phyloP scores from a whole-genome alignment of 2,113 vertebrate genomes.

The Oncorhynchus nerka region DNA sequence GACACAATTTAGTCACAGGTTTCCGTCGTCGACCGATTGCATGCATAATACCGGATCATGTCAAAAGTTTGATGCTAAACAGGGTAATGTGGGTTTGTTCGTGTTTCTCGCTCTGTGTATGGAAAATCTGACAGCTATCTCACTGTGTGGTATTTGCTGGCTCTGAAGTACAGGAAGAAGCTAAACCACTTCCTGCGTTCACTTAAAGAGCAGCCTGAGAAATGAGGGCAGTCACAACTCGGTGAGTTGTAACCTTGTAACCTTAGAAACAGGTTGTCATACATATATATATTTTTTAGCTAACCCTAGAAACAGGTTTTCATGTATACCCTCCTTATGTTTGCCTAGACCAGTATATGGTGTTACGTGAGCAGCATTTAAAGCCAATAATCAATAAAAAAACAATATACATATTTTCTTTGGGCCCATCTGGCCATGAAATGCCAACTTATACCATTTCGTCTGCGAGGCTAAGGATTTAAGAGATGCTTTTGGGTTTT shows the following conservation, averaged over 20 bases:
- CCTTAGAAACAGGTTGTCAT: constrained; percentile 47
- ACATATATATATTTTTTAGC: constrained; percentile 34
- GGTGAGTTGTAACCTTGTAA: constrained; percentile 30
- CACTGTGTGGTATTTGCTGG: constrained; percentile 33
- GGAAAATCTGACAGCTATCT: constrained; percentile 69
- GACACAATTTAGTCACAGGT: constrained; percentile 34
- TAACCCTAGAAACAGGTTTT: constrained; percentile 24
- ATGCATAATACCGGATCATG: constrained; percentile 49
- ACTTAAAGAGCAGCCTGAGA: constrained; percentile 25
- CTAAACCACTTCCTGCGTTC: constrained; percentile 69
- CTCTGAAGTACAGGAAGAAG: constrained; percentile 50
- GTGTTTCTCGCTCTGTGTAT: constrained; percentile 28
- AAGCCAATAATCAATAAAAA: no score
- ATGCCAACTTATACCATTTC: constrained; percentile 5
- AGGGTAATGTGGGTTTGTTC: constrained; percentile 37
- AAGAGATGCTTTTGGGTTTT: constrained; percentile 44
- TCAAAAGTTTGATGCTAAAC: constrained; percentile 49
- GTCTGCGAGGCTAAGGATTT: constrained; percentile 31
- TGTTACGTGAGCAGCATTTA: no score
- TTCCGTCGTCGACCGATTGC: constrained; percentile 37
- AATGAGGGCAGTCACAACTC: constrained; percentile 29
- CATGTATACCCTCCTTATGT: constrained; percentile 38
- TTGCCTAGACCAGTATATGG: constrained; percentile 16
- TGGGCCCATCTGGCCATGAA: constrained; percentile 47
- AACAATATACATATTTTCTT: background rate